These are phyloP conservation scores for Plusia festucae DNA, from an alignment of 2,888 invertebrate species.

Conservation along the genomic window DNA sequence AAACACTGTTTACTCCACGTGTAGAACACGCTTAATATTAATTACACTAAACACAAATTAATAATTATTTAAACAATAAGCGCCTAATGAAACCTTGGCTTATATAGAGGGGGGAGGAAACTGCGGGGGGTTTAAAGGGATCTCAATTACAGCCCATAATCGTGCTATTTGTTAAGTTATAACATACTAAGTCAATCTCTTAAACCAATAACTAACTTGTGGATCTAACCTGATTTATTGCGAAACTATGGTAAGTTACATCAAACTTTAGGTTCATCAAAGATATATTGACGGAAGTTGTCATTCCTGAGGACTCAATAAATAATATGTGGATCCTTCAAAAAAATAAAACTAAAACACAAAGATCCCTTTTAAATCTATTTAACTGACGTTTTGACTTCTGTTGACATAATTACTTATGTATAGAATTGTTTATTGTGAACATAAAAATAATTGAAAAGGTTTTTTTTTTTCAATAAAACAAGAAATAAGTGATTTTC, in stretches of 20 bases:
- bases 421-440: no score
- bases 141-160: constrained; percentile 54
- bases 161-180: constrained; percentile 39
- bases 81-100: constrained; percentile 40
- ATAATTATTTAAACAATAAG: constrained; percentile 54
- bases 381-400: no score
- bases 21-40: constrained; percentile 36
- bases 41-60: constrained; percentile 42
- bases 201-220: constrained; percentile 18
- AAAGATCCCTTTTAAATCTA: no score
- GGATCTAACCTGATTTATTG: neutral
- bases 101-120: constrained; percentile 14
- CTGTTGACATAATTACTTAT: no score
- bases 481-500: no score
- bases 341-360: no score
- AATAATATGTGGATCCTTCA: no score
- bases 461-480: no score
- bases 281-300: neutral
- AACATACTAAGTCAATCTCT: constrained; percentile 26
- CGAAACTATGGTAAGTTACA: neutral
- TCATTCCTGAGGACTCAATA: no score
- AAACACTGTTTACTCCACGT: constrained; percentile 8
- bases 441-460: no score
- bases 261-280: neutral
- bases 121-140: constrained; percentile 17